Conservation (phyloP, 2,888 invertebrate species). For the Bugula neritina region DNA sequence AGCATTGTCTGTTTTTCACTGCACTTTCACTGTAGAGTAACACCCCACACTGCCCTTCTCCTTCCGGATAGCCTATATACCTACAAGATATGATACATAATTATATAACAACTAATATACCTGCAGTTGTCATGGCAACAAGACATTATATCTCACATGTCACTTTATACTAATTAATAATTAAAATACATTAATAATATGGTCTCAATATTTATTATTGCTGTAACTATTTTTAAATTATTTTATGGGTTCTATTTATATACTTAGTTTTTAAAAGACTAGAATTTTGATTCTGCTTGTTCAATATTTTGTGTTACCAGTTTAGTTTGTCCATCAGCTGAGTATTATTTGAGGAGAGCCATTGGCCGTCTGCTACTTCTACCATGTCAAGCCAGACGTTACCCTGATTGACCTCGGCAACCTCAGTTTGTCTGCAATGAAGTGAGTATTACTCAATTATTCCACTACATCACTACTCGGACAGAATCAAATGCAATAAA, state of each 20-base stretch:
- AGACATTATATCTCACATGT: no score
- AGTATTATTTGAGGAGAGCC: not conserved
- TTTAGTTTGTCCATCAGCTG: not conserved
- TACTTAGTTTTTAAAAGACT: no score
- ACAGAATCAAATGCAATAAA: no score
- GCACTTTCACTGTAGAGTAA: not conserved
- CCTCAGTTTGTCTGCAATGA: not conserved
- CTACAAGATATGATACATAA: not conserved
- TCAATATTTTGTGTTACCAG: not conserved
- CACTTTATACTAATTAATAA: no score
- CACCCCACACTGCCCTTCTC: slow-evolving; percentile 15
- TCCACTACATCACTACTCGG: no score
- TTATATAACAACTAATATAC: not conserved
- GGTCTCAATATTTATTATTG: no score
- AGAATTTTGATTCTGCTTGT: no score
- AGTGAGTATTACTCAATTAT: no score
- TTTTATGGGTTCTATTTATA: no score
- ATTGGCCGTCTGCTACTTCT: not conserved
- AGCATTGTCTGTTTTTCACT: slow-evolving; percentile 2
- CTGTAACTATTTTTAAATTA: no score
- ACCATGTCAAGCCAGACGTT: not conserved
- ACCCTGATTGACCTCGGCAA: not conserved
- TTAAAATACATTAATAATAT: no score
- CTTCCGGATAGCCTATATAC: slow-evolving; percentile 19
- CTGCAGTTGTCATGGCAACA: no score